phyloP scores from a whole-genome alignment of 1,140 invertebrate genomes.

The Colletes latitarsis region DNA sequence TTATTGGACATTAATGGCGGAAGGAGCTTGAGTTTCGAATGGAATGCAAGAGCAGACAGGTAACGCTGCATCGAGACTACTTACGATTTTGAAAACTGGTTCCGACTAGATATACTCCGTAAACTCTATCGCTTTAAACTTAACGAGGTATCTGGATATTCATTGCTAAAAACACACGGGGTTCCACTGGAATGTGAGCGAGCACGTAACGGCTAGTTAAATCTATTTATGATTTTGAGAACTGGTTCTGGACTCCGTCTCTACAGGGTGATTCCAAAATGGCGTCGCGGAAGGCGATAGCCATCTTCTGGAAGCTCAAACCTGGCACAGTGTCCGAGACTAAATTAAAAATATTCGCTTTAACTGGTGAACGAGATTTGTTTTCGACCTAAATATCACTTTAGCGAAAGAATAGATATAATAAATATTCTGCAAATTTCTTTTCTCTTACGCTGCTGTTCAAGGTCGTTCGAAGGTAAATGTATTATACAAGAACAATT shows the following conservation, averaged over 20 bases:
- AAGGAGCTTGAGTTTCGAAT: slow-evolving; percentile 4
- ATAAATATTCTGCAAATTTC: too few relatives aligned
- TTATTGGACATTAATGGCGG: slow-evolving; percentile 15
- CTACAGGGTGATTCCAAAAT: background rate
- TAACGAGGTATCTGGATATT: background rate
- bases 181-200: background rate
- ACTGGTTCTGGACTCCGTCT: slow-evolving; percentile 1
- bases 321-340: too few relatives aligned
- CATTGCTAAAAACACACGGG: slow-evolving; percentile 2
- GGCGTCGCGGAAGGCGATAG: too few relatives aligned
- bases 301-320: too few relatives aligned
- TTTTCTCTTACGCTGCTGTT: too few relatives aligned
- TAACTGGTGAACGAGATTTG: too few relatives aligned
- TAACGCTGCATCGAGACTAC: background rate
- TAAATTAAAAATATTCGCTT: too few relatives aligned
- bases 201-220: background rate
- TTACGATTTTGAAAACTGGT: slow-evolving; percentile 40
- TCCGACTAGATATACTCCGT: background rate
- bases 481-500: too few relatives aligned
- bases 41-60: slow-evolving; percentile 8
- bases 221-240: slow-evolving; percentile 27
- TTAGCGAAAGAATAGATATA: too few relatives aligned
- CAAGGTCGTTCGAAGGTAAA: too few relatives aligned
- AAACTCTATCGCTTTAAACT: background rate
- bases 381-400: too few relatives aligned